phyloP scores from a whole-genome alignment of 2,113 vertebrate species.

The Triplophysa rosa region DNA sequence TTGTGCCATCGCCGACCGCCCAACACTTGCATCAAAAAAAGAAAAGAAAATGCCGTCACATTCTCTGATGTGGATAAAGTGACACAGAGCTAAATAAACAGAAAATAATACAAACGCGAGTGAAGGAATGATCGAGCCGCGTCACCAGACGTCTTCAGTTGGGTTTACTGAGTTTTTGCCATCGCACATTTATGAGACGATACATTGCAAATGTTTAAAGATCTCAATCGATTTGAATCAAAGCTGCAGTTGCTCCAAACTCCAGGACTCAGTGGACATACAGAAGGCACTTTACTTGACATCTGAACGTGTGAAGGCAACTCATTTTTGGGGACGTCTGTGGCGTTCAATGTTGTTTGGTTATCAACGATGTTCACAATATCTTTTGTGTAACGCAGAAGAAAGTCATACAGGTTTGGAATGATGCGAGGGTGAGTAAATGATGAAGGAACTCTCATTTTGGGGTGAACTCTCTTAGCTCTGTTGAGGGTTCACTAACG shows the following conservation, averaged over 20 bases:
- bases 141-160: neutral
- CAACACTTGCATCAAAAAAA: slow-evolving; percentile 38
- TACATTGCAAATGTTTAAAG: slow-evolving; percentile 54
- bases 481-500: too few relatives aligned
- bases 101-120: neutral
- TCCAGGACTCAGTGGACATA: slow-evolving; percentile 71
- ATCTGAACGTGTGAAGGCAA: slow-evolving; percentile 42
- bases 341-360: too few relatives aligned
- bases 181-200: slow-evolving; percentile 11
- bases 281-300: slow-evolving; percentile 80
- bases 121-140: slow-evolving; percentile 15
- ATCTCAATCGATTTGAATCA: slow-evolving; percentile 51
- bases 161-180: slow-evolving; percentile 9
- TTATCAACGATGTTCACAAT: too few relatives aligned
- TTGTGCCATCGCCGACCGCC: slow-evolving; percentile 37
- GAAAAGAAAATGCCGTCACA: slow-evolving; percentile 41
- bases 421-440: too few relatives aligned
- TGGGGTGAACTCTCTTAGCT: too few relatives aligned
- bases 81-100: neutral
- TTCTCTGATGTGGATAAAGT: slow-evolving; percentile 37
- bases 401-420: too few relatives aligned
- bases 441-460: too few relatives aligned
- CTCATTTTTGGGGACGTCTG: neutral
- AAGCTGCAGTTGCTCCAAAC: slow-evolving; percentile 67
- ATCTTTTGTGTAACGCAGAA: too few relatives aligned